A percentile compares a stretch with the other conserved stretches of the same genome.
These are phyloP conservation scores for Anolis sagrei DNA, from an alignment of 2,113 vertebrate species.

Conservation along the genomic window DNA sequence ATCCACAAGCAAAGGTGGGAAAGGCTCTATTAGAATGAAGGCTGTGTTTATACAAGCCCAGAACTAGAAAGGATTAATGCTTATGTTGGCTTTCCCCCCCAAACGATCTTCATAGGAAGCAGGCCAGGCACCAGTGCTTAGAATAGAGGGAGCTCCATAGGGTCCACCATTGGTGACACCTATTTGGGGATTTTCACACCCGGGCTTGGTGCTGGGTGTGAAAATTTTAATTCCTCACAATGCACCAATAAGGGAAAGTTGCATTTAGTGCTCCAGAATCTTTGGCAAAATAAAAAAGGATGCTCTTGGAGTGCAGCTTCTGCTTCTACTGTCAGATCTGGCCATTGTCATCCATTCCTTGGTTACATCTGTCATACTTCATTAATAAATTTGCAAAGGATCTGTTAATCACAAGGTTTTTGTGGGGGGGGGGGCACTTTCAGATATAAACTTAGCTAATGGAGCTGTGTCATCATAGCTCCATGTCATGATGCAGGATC, in stretches of 20 bases:
- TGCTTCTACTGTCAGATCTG: background rate
- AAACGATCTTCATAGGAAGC: background rate
- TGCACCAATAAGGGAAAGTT: background rate
- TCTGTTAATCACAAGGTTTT: no score
- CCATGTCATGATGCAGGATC: no score
- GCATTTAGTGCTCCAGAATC: background rate
- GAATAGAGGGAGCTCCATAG: no score
- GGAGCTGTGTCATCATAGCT: no score
- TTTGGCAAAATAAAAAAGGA: background rate
- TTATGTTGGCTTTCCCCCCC: background rate
- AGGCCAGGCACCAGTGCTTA: background rate
- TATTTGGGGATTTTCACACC: background rate
- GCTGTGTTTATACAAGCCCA: background rate
- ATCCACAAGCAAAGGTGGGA: background rate
- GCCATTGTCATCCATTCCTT: no score
- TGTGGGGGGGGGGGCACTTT: no score
- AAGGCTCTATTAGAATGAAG: constrained; percentile 29
- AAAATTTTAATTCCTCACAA: background rate
- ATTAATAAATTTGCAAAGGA: no score
- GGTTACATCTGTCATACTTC: background rate
- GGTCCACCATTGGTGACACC: no score
- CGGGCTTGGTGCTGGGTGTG: no score
- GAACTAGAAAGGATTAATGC: background rate
- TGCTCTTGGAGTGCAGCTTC: background rate
- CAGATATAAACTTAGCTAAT: no score